Conservation (phyloP, 2,797 vertebrate genomes). For the Epinephelus coioides region DNA sequence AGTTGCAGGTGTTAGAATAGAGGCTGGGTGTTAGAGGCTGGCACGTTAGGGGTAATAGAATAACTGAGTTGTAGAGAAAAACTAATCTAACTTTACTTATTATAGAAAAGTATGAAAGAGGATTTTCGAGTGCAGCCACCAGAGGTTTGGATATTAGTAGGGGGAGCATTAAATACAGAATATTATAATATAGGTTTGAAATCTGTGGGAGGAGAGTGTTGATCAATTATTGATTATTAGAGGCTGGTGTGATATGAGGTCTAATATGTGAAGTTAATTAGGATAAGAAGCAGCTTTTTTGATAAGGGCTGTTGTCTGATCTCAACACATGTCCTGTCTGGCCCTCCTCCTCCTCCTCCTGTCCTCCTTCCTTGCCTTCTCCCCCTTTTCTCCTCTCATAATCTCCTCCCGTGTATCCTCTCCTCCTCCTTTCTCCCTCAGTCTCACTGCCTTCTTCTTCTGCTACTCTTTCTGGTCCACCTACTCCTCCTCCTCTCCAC, state of each 20-base stretch:
- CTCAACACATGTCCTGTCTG: not conserved
- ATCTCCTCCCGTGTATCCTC: not conserved
- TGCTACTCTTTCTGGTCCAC: not conserved
- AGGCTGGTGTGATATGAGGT: not conserved
- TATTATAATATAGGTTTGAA: not conserved
- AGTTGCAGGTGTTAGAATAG: slow-evolving; percentile 35
- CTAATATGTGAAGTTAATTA: slow-evolving; percentile 9
- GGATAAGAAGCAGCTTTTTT: slow-evolving; percentile 14
- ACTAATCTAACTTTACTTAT: not conserved
- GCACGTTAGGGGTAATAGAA: slow-evolving; percentile 6
- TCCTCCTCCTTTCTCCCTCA: too few species aligned
- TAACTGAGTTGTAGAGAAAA: not conserved
- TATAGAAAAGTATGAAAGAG: not conserved
- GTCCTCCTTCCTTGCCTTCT: not conserved
- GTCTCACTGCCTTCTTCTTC: not conserved
- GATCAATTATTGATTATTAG: slow-evolving; percentile 13
- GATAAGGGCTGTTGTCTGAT: not conserved
- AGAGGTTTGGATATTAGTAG: slow-evolving; percentile 7
- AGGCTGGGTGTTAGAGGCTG: not conserved
- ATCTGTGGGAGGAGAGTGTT: not conserved
- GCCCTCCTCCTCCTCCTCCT: not conserved
- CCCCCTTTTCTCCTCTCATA: not conserved
- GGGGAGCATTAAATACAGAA: not conserved
- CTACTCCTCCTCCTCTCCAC: not conserved
- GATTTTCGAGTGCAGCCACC: not conserved